Conservation (phyloP, 2,797 vertebrate species). For the Delichon dasypus region DNA sequence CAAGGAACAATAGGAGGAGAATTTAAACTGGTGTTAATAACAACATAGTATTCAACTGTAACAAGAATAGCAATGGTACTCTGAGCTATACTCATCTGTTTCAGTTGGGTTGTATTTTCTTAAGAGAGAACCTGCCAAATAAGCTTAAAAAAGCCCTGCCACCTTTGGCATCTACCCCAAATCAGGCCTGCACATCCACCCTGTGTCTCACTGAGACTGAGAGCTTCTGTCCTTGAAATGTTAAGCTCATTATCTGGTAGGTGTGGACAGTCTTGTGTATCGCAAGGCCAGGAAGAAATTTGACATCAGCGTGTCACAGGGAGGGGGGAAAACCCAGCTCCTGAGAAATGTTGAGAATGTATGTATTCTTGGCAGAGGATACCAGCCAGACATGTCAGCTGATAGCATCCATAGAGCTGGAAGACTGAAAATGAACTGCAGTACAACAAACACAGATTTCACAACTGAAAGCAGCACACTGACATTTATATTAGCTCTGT, state of each 20-base stretch:
- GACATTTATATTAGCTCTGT: conserved; percentile 72
- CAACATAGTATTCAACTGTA: neutral
- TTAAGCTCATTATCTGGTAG: conserved; percentile 43
- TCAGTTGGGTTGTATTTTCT: neutral
- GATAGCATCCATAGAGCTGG: conserved; percentile 61
- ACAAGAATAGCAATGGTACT: neutral
- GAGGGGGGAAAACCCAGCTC: neutral
- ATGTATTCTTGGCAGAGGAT: conserved; percentile 63
- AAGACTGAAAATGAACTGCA: conserved; percentile 69
- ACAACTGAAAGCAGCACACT: conserved; percentile 35
- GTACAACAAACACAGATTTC: conserved; percentile 64
- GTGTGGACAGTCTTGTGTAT: conserved; percentile 20
- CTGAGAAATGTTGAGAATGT: conserved; percentile 51
- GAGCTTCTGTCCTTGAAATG: conserved; percentile 47
- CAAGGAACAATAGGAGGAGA: neutral
- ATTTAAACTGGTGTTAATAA: neutral
- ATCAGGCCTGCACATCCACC: neutral
- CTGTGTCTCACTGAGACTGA: neutral
- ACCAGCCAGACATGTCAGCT: conserved; percentile 65
- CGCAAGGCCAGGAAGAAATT: conserved; percentile 7
- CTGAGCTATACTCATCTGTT: neutral
- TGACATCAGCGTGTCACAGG: neutral
- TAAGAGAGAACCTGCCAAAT: neutral
- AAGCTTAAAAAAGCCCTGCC: neutral
- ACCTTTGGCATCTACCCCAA: neutral